These are phyloP conservation scores for Punctoribates punctum DNA, from an alignment of 2,888 invertebrate species.

Conservation along the genomic window DNA sequence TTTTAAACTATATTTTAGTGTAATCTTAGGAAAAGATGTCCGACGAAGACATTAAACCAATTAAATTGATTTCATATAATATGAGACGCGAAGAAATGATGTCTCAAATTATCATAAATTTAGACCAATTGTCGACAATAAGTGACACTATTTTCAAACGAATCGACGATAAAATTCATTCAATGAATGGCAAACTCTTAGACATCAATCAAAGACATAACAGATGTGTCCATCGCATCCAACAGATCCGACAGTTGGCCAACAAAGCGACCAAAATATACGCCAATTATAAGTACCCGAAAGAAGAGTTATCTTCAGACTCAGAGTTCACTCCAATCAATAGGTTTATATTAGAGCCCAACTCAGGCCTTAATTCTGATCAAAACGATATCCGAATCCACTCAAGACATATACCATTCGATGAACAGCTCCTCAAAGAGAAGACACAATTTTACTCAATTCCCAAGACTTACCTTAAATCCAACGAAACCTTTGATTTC, in stretches of 20 bases:
- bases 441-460: slow-evolving; percentile 34
- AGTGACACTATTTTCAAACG: slow-evolving; percentile 72
- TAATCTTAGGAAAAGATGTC: not conserved
- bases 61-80: slow-evolving; percentile 47
- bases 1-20: not conserved
- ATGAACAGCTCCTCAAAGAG: slow-evolving; percentile 41
- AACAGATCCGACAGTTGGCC: slow-evolving; percentile 65
- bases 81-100: slow-evolving; percentile 83
- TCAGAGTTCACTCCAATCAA: not conserved
- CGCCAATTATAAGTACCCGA: slow-evolving; percentile 38
- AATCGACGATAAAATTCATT: slow-evolving; percentile 66
- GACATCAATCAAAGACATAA: slow-evolving; percentile 65
- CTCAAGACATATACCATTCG: slow-evolving; percentile 42
- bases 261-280: slow-evolving; percentile 59
- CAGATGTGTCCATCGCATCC: slow-evolving; percentile 65
- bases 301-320: not conserved
- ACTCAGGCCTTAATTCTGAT: not conserved
- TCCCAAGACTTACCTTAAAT: not conserved
- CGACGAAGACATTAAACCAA: slow-evolving; percentile 8
- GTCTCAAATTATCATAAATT: slow-evolving; percentile 76
- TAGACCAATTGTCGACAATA: slow-evolving; percentile 74
- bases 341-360: not conserved
- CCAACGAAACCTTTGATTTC: not conserved
- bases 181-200: slow-evolving; percentile 65
- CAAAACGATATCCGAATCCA: not conserved